These are phyloP conservation scores for Gryllus longicercus DNA, from an alignment of 2,888 invertebrate species.

Conservation along the genomic window DNA sequence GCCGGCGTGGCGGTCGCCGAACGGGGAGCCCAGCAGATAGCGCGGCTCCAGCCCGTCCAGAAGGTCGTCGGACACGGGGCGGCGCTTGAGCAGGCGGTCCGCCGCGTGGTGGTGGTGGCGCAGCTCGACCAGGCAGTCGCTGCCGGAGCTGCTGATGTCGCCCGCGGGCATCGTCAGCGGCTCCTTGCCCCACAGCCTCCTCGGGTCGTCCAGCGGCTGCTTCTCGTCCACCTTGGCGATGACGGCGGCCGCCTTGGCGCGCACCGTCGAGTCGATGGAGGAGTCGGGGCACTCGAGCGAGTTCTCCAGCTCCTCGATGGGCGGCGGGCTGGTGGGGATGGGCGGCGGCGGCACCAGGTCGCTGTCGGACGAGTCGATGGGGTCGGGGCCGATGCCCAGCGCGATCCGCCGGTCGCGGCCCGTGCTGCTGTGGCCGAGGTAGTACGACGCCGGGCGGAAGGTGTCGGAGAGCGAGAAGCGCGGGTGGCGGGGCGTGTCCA, in stretches of 20 bases:
- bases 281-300: constrained; percentile 47
- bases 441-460: constrained; percentile 84
- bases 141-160: constrained; percentile 27
- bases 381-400: constrained; percentile 51
- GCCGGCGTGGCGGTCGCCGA: constrained; percentile 28
- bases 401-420: constrained; percentile 35
- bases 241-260: constrained; percentile 35
- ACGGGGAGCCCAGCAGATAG: constrained; percentile 42
- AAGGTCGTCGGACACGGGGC: constrained; percentile 70
- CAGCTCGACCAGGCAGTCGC: constrained; percentile 29
- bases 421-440: constrained; percentile 65
- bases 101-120: constrained; percentile 41
- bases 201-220: not conserved
- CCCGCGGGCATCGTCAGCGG: not conserved
- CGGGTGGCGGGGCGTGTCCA: constrained; percentile 64
- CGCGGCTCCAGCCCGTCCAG: constrained; percentile 61
- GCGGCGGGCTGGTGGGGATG: constrained; percentile 71
- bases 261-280: constrained; percentile 42
- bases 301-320: constrained; percentile 67
- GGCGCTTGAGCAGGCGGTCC: constrained; percentile 62
- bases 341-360: constrained; percentile 77
- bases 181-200: constrained; percentile 29
- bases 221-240: constrained; percentile 20
- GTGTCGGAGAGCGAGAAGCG: constrained; percentile 84
- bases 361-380: constrained; percentile 76